Base-by-base conservation (phyloP, 2,797 vertebrate genomes). In the Fistularia commersonii region DNA sequence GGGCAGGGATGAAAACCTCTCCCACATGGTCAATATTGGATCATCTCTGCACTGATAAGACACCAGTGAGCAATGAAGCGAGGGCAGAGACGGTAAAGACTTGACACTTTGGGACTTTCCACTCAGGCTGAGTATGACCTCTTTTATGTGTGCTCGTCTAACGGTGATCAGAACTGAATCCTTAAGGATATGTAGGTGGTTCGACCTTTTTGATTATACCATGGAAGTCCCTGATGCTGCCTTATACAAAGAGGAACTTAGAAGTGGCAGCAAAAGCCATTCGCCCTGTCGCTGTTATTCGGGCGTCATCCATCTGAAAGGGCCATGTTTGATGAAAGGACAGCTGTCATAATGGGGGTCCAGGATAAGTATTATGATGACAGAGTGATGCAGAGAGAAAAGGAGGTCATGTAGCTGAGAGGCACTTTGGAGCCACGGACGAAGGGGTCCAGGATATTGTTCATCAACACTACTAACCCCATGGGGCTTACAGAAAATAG, bases 1-100 rank as follows among this genome's bases (percentile, higher is more conserved):
- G 60, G 75, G 61, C 57, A 72, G 51, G 46, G 55, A 66, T 48
- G 31, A 56, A 43, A 53, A 64, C 76, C 80, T 69, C 78, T 80
- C 85, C 86, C 81, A 66, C 66, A 82, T 81, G 80, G 83, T 88
- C 83, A 89, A 87, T 58, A 87, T 31, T 71, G 54, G 60, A 83
- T 64, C 53, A 52, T 68, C 64, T 81, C 44, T 31, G 50, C n/a
- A 8, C 57, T 66, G 84, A 88, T 87, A 85, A 86, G 70, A 45
- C 65, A 57, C 36, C 59, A 49, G 40, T 48, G 44, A 35, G 41
- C 73, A 68, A 85, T 81, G 78, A 82, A 66, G 61, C 42, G 37
- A 69, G 48, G 61, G 38, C 57, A 77, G 60, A 61, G 61, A 52
- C 3, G 36, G 41, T 11, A 35, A 47, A 43, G 36, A 57, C 54